phyloP scores from a whole-genome alignment of 2,888 invertebrate genomes.

The Automeris io region DNA sequence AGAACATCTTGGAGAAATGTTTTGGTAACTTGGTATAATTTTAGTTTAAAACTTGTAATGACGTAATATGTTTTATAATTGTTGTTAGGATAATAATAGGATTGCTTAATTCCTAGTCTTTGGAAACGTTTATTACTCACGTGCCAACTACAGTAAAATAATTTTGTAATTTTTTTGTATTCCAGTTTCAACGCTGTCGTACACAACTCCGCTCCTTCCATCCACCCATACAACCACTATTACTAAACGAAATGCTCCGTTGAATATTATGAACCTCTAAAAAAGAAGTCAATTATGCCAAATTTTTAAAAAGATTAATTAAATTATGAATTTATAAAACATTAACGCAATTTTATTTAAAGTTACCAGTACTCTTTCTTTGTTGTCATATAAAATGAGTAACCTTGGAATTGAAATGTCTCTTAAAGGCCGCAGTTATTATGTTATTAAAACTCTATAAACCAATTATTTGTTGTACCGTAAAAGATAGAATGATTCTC shows the following conservation, averaged over 20 bases:
- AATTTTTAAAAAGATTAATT: constrained; percentile 12
- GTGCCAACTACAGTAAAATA: too few relatives aligned
- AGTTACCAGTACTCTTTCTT: too few relatives aligned
- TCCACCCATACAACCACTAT: constrained; percentile 24
- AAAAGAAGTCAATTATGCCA: too few relatives aligned
- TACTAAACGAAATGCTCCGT: constrained; percentile 10
- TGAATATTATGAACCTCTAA: constrained; percentile 7
- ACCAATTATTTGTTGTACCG: not conserved
- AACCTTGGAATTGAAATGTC: constrained; percentile 1
- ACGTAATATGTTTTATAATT: too few relatives aligned
- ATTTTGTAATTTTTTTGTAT: too few relatives aligned
- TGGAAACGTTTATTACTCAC: too few relatives aligned
- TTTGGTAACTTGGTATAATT: too few relatives aligned
- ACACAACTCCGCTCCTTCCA: constrained; percentile 23
- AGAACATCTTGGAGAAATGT: too few relatives aligned
- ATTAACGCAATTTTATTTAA: not conserved
- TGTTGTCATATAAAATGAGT: too few relatives aligned
- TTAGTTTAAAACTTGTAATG: not conserved
- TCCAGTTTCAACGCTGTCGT: constrained; percentile 29
- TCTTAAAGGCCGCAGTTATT: not conserved
- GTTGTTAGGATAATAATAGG: too few relatives aligned
- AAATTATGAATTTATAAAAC: constrained; percentile 13
- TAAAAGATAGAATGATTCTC: not conserved
- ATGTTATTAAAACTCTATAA: constrained; percentile 1
- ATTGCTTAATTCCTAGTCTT: too few relatives aligned